phyloP scores from a whole-genome alignment of 2,888 invertebrate genomes.

The Eilema griseolum region DNA sequence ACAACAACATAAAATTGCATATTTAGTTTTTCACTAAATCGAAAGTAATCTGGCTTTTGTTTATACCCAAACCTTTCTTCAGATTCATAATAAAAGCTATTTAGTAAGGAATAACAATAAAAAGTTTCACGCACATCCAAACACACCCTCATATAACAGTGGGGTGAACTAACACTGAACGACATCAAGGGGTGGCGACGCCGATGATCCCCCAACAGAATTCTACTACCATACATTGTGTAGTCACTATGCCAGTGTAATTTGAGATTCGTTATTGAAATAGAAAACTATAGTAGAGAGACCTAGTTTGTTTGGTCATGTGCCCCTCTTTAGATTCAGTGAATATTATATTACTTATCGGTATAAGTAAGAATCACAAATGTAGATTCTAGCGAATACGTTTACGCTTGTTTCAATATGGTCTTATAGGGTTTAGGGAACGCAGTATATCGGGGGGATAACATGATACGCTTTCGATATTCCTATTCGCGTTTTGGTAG shows the following conservation, averaged over 20 bases:
- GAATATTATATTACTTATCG: slow-evolving; percentile 68
- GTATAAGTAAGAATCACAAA: slow-evolving; percentile 65
- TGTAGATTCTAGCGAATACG: slow-evolving; percentile 62
- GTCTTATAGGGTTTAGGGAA: slow-evolving; percentile 37
- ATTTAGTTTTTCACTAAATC: background rate
- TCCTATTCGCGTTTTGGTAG: slow-evolving; percentile 16
- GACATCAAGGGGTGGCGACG: slow-evolving; percentile 60
- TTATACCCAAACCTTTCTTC: slow-evolving; percentile 1
- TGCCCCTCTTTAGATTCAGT: slow-evolving; percentile 55
- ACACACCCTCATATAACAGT: slow-evolving; percentile 52
- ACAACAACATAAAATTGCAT: background rate
- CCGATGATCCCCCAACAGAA: slow-evolving; percentile 62
- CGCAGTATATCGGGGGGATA: slow-evolving; percentile 31
- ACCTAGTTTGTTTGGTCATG: slow-evolving; percentile 44
- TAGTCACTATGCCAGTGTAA: slow-evolving; percentile 48
- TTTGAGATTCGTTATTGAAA: slow-evolving; percentile 32
- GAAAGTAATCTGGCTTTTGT: slow-evolving; percentile 3
- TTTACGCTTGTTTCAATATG: slow-evolving; percentile 57
- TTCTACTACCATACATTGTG: slow-evolving; percentile 56
- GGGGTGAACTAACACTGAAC: slow-evolving; percentile 61
- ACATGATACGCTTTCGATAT: slow-evolving; percentile 18
- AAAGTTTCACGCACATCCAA: slow-evolving; percentile 53
- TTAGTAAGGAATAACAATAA: slow-evolving; percentile 50
- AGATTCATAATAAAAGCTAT: slow-evolving; percentile 32
- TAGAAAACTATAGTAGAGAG: slow-evolving; percentile 8